These are phyloP conservation scores for Drosophila longiperda DNA, from an alignment of 2,888 invertebrate species.

Conservation along the genomic window DNA sequence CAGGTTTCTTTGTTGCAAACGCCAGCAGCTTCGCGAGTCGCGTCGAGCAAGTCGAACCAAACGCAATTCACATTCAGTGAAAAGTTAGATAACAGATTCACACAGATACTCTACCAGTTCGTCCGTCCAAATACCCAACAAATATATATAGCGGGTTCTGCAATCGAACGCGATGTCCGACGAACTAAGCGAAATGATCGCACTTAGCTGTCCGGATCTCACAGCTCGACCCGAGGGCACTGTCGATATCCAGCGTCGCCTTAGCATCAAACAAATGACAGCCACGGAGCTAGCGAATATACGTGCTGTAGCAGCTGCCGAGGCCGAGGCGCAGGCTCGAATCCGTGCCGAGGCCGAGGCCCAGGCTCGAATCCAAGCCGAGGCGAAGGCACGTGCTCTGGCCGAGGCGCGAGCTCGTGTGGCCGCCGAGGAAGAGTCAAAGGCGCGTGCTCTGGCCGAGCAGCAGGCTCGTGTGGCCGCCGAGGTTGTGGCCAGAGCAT, in stretches of 20 bases:
- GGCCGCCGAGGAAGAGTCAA: slow-evolving; percentile 44
- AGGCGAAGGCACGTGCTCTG: slow-evolving; percentile 33
- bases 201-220: slow-evolving; percentile 82
- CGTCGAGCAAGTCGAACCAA: slow-evolving; percentile 67
- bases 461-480: slow-evolving; percentile 36
- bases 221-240: slow-evolving; percentile 45
- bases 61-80: slow-evolving; percentile 65
- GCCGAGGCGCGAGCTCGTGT: slow-evolving; percentile 28
- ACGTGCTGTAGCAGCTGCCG: slow-evolving; percentile 78
- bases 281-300: slow-evolving; percentile 76
- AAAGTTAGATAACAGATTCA: slow-evolving; percentile 58
- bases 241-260: slow-evolving; percentile 70
- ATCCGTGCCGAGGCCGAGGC: slow-evolving; percentile 61
- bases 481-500: slow-evolving; percentile 30
- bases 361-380: slow-evolving; percentile 5
- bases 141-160: slow-evolving; percentile 28
- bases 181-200: slow-evolving; percentile 83
- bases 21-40: slow-evolving; percentile 71
- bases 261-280: slow-evolving; percentile 83
- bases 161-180: slow-evolving; percentile 70
- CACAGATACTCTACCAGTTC: slow-evolving; percentile 12
- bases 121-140: neutral
- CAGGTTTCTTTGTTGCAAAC: slow-evolving; percentile 72
- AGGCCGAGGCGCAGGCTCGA: slow-evolving; percentile 61
- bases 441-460: slow-evolving; percentile 32